phyloP scores from a whole-genome alignment of 2,113 vertebrate species.

The Cynoglossus semilaevis region DNA sequence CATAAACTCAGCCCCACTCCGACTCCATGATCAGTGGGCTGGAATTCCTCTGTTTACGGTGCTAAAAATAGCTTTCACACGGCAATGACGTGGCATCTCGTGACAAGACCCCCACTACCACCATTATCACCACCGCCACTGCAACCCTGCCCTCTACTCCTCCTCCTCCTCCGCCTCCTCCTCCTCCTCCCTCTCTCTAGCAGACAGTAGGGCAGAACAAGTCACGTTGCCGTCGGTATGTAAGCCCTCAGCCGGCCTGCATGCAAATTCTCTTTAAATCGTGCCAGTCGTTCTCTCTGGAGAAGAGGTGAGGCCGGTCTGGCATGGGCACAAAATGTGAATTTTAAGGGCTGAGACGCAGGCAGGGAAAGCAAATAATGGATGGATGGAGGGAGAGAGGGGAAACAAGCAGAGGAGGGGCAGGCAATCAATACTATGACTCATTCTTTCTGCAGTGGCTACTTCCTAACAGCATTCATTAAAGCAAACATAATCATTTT shows the following conservation, averaged over 20 bases:
- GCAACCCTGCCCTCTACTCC: background rate
- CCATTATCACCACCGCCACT: background rate
- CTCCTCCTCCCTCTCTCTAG: conserved; percentile 8
- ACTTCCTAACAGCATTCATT: conserved; percentile 77
- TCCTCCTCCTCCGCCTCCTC: background rate
- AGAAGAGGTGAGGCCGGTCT: background rate
- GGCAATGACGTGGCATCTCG: conserved; percentile 58
- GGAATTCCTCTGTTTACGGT: conserved; percentile 70
- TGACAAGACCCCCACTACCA: conserved; percentile 41
- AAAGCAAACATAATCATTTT: conserved; percentile 74
- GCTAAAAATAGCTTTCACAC: conserved; percentile 73
- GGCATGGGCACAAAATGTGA: conserved; percentile 1
- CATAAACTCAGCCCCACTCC: conserved; percentile 8
- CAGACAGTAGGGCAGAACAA: conserved; percentile 26
- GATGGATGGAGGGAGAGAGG: background rate
- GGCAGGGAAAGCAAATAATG: background rate
- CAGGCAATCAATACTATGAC: conserved; percentile 75
- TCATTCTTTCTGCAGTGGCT: conserved; percentile 74
- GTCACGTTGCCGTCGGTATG: conserved; percentile 45
- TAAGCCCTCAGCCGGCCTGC: conserved; percentile 20
- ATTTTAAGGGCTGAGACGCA: background rate
- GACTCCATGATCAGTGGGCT: conserved; percentile 52
- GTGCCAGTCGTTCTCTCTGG: conserved; percentile 3
- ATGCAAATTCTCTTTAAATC: conserved; percentile 14
- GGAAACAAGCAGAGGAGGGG: conserved; percentile 15